Percentiles rank a stretch among this genome's conserved stretches.
These are phyloP conservation scores for Nanorana parkeri DNA, from an alignment of 2,113 vertebrate genomes.

Conservation along the genomic window DNA sequence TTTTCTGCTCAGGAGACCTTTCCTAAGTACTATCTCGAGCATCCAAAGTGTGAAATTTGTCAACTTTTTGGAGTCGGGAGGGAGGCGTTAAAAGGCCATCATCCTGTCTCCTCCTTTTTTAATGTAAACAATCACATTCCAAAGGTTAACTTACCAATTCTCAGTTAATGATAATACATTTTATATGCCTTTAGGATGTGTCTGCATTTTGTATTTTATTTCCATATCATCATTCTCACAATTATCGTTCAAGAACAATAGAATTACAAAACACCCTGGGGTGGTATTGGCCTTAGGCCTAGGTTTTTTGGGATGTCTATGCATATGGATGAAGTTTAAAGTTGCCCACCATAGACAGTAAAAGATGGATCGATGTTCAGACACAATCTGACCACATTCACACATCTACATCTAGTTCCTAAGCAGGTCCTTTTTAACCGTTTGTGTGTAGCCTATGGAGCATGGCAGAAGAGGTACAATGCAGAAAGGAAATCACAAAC, in stretches of 20 bases:
- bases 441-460: too few species aligned
- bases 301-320: neutral
- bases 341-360: too few species aligned
- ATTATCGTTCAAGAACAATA: neutral
- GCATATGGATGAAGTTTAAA: too few species aligned
- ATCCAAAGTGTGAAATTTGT: slow-evolving; percentile 42
- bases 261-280: neutral
- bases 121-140: slow-evolving; percentile 30
- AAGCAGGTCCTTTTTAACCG: too few species aligned
- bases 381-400: too few species aligned
- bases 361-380: too few species aligned
- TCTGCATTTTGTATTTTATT: neutral
- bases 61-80: slow-evolving; percentile 20
- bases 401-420: too few species aligned
- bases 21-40: slow-evolving; percentile 1
- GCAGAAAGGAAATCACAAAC: too few species aligned
- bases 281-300: neutral
- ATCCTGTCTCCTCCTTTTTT: slow-evolving; percentile 6
- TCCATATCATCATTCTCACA: neutral
- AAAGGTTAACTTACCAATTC: neutral
- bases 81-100: slow-evolving; percentile 5
- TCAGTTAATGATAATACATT: neutral
- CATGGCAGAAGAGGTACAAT: too few species aligned
- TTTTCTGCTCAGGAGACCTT: neutral
- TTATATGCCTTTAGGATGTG: neutral